phyloP scores from a whole-genome alignment of 2,797 vertebrate species.

The Gephyroberyx darwinii region DNA sequence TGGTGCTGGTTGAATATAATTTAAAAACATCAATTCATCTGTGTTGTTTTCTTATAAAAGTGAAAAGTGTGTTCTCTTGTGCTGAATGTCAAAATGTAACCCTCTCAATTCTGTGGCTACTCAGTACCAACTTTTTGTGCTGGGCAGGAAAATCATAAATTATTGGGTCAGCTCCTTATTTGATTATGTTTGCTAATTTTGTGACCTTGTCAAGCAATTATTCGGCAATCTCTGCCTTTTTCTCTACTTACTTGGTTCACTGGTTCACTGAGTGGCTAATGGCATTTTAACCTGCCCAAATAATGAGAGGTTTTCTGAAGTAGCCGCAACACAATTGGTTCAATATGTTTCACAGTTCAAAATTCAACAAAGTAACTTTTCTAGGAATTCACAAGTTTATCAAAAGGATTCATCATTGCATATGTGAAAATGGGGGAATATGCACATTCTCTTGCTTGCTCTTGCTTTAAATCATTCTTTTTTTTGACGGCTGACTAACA shows the following conservation, averaged over 20 bases:
- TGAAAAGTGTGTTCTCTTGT: not conserved
- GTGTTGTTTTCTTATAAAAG: not conserved
- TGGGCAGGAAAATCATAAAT: conserved; percentile 62
- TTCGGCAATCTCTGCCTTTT: conserved; percentile 69
- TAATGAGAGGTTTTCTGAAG: conserved; percentile 66
- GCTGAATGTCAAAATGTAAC: not conserved
- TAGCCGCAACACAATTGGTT: conserved; percentile 64
- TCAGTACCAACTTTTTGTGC: conserved; percentile 10
- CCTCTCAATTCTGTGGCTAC: not conserved
- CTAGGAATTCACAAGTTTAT: conserved; percentile 49
- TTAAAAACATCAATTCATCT: not conserved
- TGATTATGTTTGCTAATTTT: conserved; percentile 79
- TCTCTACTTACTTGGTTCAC: conserved; percentile 78
- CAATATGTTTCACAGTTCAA: conserved; percentile 57
- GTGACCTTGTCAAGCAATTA: conserved; percentile 82
- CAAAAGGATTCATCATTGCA: conserved; percentile 68
- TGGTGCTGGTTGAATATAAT: not conserved
- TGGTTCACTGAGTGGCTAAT: conserved; percentile 78
- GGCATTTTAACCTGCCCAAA: conserved; percentile 74
- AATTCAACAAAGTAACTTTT: conserved; percentile 44
- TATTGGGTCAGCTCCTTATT: conserved; percentile 71
- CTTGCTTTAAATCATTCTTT: conserved; percentile 80
- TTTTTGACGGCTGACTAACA: conserved; percentile 91
- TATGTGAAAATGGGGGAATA: conserved; percentile 55
- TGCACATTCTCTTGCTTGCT: conserved; percentile 34